Evolutionary conservation across 2,888 invertebrate species (phyloP), one percentile per base, ranked within the genome.

Genomic region (Caenorhabditis wallacei): DNA sequence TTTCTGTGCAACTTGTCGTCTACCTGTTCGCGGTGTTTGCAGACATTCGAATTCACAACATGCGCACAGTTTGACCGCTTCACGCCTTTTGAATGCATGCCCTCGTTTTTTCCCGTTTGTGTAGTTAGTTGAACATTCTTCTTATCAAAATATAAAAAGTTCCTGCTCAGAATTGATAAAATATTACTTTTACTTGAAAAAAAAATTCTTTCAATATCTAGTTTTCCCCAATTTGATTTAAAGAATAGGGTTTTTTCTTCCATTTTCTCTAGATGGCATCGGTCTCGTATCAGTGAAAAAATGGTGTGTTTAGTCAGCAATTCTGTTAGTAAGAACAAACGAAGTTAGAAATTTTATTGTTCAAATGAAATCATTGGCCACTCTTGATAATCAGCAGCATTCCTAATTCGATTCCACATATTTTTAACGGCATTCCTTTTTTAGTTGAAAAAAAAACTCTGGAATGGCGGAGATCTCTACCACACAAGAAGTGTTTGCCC

Each of bases 401-500:
- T 30, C 8, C 30, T 30, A 30, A 30, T 30, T n/a, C n/a, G 30
- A 30, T 30, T 30, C n/a, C n/a, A n/a, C n/a, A n/a, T n/a, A n/a
- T n/a, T 30, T 40, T 40, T 40, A 40, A 13, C 30, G 30, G 4
- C 16, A 40, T 13, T 40, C 11, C 16, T 40, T 22, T 43, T 48
- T 18, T 4, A 18, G 18, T 18, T n/a, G n/a, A 18, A 5, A 48
- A 57, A 57, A 70, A 43, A 61, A 1, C 16, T 48, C 61, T 43
- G 68, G 40, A 75, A 66, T 53, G 43, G 53, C 76, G 69, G 16
- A 66, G 51, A 66, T 66, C 76, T 76, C 54, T 51, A 61, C 76
- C 76, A 68, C 76, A 76, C 76, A 69, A 59, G 76, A 76, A 69
- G 76, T 76, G 69, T 76, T 76, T 76, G 51, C 61, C 53, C 26